Evolutionary conservation across 2,113 vertebrate species (phyloP), one percentile per base, ranked within the genome.

Genomic region (Eretmochelys imbricata): DNA sequence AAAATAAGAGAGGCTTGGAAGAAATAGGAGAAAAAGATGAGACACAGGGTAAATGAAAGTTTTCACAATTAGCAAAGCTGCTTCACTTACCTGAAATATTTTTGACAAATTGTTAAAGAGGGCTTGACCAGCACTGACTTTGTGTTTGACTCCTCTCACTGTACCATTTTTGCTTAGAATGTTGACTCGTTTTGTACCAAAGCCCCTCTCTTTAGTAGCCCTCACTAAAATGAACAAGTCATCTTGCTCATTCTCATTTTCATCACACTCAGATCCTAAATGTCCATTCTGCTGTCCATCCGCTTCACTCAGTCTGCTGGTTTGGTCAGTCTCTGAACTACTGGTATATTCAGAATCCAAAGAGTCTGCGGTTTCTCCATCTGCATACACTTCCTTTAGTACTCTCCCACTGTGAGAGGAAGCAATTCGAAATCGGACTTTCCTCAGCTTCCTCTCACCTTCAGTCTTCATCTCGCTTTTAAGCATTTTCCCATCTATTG

Each of bases 151-250:
- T 53, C 99, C 99, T 94, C 99, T 98, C 55, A 99, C 99, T 35
- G 99, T 99, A 72, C 99, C 99, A 2, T 99, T 99, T 98, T 99
- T 99, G 97, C 99, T 99, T 92, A 99, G 98, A 94, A 99, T 99
- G 97, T 99, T 99, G 97, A 99, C 98, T 96, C 99, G 97, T 95
- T 99, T 99, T 59, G 98, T 98, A 82, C 98, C 98, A 97, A 99
- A 99, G 6, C 97, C 96, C 94, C 98, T 98, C 97, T 99, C 99
- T 59, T 99, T 99, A 72, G 98, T 95, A 78, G 98, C 99, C 91
- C 99, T 98, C 1, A 99, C 98, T 24, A 99, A 98, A 93, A 98
- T 91, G 75, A 99, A 98, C 97, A 99, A 90, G 10, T 99, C 98
- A 1, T 99, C 99, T 1, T 98, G 98, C 79, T 99, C 99, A 0